Conservation (phyloP, 92 coral and sea anemone species). For the Zoanthus gigantus region DNA sequence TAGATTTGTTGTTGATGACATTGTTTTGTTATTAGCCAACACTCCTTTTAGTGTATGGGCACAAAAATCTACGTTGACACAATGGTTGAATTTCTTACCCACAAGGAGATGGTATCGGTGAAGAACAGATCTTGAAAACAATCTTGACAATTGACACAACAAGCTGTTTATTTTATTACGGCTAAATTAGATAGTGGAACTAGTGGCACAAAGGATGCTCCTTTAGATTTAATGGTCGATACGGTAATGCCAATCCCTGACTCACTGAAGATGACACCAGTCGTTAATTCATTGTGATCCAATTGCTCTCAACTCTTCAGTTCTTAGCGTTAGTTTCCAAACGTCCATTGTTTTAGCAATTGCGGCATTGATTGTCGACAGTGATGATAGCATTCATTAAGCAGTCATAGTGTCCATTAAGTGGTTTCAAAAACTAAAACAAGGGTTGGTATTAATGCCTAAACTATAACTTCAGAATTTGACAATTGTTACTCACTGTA, state of each 20-base stretch:
- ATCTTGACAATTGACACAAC: background rate
- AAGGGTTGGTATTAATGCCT: background rate
- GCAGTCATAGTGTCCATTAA: background rate
- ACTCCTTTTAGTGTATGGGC: background rate
- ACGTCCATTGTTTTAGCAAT: background rate
- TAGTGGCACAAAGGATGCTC: background rate
- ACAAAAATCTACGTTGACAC: background rate
- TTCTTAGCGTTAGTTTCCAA: background rate
- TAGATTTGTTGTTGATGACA: too few species aligned
- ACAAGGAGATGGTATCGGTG: background rate
- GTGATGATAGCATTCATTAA: background rate
- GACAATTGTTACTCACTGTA: background rate
- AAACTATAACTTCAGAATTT: background rate
- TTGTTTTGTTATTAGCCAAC: too few species aligned
- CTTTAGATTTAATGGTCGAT: background rate
- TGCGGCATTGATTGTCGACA: background rate
- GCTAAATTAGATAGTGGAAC: slow-evolving; percentile 4
- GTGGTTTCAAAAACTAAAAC: background rate
- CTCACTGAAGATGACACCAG: slow-evolving; percentile 4
- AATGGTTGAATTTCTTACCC: background rate
- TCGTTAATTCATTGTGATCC: background rate
- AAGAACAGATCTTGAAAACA: slow-evolving; percentile 8
- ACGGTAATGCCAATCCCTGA: background rate
- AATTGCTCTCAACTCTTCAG: background rate
- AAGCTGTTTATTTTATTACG: background rate